A percentile compares a stretch with the other conserved stretches of the same genome.
phyloP scores from a whole-genome alignment of 1,140 invertebrate species.

The Drosophila nigrodunni region DNA sequence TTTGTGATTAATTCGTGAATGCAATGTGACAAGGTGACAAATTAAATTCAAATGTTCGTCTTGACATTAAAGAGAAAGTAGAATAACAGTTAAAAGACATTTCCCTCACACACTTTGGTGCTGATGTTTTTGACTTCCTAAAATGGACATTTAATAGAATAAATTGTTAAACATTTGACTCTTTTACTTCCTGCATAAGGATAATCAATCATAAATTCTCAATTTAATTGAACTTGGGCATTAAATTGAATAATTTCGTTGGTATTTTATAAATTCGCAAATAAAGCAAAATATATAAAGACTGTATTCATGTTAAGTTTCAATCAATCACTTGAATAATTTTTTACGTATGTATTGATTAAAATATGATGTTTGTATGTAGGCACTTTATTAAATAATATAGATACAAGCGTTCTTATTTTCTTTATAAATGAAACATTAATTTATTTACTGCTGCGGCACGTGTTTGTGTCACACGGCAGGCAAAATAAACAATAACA shows the following conservation, averaged over 20 bases:
- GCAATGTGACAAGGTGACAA: no score
- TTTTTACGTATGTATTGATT: slow-evolving; percentile 46
- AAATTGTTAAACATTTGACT: not conserved
- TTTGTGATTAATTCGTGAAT: no score
- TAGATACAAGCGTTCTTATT: slow-evolving; percentile 37
- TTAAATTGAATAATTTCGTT: not conserved
- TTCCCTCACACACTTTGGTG: no score
- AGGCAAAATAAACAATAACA: slow-evolving; percentile 24
- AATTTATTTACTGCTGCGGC: slow-evolving; percentile 70
- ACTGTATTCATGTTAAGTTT: not conserved
- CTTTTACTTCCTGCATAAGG: no score
- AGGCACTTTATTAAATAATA: slow-evolving; percentile 22
- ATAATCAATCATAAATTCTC: not conserved
- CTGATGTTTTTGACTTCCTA: no score
- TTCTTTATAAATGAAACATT: slow-evolving; percentile 66
- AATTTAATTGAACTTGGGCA: slow-evolving; percentile 1
- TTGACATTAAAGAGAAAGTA: no score
- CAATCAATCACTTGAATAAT: slow-evolving; percentile 65
- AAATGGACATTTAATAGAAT: no score
- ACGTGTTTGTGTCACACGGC: slow-evolving; percentile 29
- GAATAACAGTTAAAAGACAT: no score
- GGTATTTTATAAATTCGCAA: slow-evolving; percentile 23
- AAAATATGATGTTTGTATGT: slow-evolving; percentile 4
- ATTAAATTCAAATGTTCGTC: no score
- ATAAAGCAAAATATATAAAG: not conserved